Evolutionary conservation across 2,888 invertebrate species (phyloP).

Genomic region (Lasioglossum lativentre): DNA sequence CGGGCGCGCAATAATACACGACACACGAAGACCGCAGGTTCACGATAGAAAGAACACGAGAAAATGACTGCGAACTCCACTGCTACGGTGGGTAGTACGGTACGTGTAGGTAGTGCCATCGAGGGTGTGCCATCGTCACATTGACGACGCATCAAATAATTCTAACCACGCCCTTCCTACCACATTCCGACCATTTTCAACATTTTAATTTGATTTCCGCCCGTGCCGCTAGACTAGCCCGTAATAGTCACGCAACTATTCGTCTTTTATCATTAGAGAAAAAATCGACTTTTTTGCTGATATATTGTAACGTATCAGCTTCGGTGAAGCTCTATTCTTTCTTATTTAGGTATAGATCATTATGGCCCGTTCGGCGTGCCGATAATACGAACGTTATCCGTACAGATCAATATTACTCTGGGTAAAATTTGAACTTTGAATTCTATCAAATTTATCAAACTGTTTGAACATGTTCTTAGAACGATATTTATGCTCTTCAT

Average conservation of each 20-base stretch:
- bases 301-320: not conserved
- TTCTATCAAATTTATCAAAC: not conserved
- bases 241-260: not conserved
- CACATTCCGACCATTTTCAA: slow-evolving; percentile 47
- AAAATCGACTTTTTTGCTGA: not conserved
- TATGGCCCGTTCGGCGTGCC: not conserved
- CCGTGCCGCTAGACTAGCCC: not conserved
- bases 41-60: slow-evolving; percentile 46
- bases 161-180: slow-evolving; percentile 71
- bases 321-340: not conserved
- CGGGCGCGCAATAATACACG: not conserved
- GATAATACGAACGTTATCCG: not conserved
- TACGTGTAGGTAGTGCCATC: slow-evolving; percentile 60
- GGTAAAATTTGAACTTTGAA: not conserved
- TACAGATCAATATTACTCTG: not conserved
- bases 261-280: not conserved
- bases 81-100: slow-evolving; percentile 61
- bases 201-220: not conserved
- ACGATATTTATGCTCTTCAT: too few relatives aligned
- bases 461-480: not conserved
- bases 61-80: slow-evolving; percentile 45
- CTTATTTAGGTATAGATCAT: not conserved
- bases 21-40: not conserved
- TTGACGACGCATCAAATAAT: slow-evolving; percentile 50
- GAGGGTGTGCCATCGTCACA: slow-evolving; percentile 66